Percentiles rank a stretch among this genome's conserved stretches.
These are phyloP conservation scores for Choloepus hoffmanni DNA, from an alignment of 2,113 vertebrate species.

Conservation along the genomic window DNA sequence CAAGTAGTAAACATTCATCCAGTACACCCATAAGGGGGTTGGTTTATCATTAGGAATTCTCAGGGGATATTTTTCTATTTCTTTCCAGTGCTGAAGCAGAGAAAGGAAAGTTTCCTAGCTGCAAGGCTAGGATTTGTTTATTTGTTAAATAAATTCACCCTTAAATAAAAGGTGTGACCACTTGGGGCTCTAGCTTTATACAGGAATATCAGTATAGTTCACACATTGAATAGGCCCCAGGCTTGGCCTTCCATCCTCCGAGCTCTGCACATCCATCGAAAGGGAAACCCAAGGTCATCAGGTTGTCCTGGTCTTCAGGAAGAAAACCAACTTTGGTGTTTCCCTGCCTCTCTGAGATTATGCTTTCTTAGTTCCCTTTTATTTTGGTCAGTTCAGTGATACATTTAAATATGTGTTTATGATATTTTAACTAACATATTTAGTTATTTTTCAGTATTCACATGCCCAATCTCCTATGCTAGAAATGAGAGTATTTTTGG, in stretches of 20 bases:
- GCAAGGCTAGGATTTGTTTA: background rate
- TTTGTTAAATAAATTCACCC: background rate
- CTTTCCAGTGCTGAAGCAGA: background rate
- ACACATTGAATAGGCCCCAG: background rate
- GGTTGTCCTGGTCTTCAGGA: background rate
- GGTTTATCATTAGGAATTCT: background rate
- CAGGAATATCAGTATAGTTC: background rate
- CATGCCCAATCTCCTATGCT: background rate
- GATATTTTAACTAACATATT: background rate
- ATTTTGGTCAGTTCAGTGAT: background rate
- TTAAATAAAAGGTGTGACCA: background rate
- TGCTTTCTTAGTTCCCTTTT: background rate
- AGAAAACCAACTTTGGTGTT: background rate
- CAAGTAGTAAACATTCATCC: background rate
- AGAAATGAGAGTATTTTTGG: background rate
- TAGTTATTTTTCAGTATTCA: background rate
- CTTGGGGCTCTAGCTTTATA: background rate
- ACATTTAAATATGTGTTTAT: background rate
- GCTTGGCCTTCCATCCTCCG: background rate
- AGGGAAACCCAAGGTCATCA: background rate
- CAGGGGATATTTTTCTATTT: background rate
- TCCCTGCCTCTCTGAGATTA: background rate
- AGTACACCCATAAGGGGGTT: background rate
- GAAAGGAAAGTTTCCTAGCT: background rate
- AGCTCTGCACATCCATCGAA: background rate